Evolutionary conservation across 2,113 vertebrate genomes (phyloP).

Genomic region (Orcinus orca): DNA sequence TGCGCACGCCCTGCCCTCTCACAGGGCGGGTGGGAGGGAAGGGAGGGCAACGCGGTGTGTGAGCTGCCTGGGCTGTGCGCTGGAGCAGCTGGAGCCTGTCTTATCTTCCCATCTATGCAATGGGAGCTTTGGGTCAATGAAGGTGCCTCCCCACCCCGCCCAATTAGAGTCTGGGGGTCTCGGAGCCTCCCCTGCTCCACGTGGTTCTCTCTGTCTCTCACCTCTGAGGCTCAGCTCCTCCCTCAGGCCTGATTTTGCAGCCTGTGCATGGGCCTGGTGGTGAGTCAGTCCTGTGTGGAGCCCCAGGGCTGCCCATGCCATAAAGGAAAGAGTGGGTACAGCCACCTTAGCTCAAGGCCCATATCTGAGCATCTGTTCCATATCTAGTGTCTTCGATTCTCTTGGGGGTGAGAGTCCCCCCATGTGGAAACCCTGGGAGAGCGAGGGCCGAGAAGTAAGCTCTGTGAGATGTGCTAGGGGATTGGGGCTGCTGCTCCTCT

Average conservation of each 20-base stretch:
- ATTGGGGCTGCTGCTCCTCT: not conserved
- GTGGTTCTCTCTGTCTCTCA: not conserved
- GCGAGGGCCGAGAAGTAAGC: not conserved
- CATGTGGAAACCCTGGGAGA: not conserved
- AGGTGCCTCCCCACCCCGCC: rapidly evolving
- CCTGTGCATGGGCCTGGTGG: not conserved
- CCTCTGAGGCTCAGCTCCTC: too few species aligned
- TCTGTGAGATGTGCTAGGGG: not conserved
- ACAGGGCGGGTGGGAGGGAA: rapidly evolving
- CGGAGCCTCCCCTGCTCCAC: not conserved
- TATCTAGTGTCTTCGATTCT: not conserved
- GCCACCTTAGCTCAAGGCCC: not conserved
- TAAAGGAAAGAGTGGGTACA: not conserved
- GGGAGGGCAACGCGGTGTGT: rapidly evolving
- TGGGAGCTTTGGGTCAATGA: not conserved
- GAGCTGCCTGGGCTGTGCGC: not conserved
- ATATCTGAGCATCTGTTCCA: not conserved
- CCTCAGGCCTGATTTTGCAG: not conserved
- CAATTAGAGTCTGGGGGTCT: not conserved
- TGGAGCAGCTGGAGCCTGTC: not conserved
- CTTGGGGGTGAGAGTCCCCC: too few species aligned
- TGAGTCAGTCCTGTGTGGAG: not conserved
- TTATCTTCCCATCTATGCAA: not conserved
- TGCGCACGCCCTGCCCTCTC: not conserved
- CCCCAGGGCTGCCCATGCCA: not conserved